Evolutionary conservation across 2,888 invertebrate species (phyloP).

Genomic region (Lamproptera curius): DNA sequence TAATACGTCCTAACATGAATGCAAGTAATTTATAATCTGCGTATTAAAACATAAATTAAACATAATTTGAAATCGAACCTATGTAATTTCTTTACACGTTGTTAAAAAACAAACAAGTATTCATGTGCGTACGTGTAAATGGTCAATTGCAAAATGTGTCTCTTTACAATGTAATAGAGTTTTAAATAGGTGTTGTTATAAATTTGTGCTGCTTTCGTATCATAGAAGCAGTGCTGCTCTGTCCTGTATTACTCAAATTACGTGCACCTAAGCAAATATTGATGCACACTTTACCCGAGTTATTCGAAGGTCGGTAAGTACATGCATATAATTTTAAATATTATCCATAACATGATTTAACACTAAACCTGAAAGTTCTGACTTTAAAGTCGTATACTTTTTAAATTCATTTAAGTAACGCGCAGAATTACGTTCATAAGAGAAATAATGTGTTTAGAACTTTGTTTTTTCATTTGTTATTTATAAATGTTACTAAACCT

Average conservation of each 20-base stretch:
- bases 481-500: too few relatives aligned
- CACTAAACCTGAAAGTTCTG: too few relatives aligned
- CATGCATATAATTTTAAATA: too few relatives aligned
- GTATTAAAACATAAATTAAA: conserved; percentile 12
- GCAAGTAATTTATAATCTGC: conserved; percentile 1
- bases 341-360: too few relatives aligned
- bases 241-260: conserved; percentile 27
- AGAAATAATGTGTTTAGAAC: too few relatives aligned
- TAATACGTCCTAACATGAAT: not conserved
- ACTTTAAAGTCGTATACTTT: too few relatives aligned
- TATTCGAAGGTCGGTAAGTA: conserved; percentile 34
- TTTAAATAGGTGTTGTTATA: not conserved
- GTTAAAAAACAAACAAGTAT: conserved; percentile 4
- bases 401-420: too few relatives aligned
- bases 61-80: conserved; percentile 9
- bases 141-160: not conserved
- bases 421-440: too few relatives aligned
- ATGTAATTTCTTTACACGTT: conserved; percentile 18
- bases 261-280: conserved; percentile 53
- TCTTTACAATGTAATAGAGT: conserved; percentile 1
- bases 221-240: not conserved
- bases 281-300: conserved; percentile 32
- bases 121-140: not conserved
- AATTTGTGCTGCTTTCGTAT: not conserved
- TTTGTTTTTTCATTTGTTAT: too few relatives aligned